A percentile compares a stretch with the other conserved stretches of the same genome.
Conservation (phyloP, 2,888 invertebrate genomes). For the Ophion ventricosus region DNA sequence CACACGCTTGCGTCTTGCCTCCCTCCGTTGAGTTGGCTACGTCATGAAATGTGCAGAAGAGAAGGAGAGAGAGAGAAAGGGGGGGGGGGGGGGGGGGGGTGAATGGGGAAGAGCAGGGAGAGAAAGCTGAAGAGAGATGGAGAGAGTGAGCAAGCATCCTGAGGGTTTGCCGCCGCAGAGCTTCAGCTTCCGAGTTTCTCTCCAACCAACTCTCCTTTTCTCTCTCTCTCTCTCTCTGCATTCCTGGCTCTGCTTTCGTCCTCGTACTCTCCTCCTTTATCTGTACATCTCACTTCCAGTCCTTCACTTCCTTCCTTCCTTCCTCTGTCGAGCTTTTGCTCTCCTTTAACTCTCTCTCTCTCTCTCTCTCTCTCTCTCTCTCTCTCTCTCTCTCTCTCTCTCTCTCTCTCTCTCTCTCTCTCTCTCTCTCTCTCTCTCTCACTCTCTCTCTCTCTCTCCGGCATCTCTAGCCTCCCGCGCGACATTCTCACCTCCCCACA, state of each 20-base stretch:
- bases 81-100: conserved; percentile 30
- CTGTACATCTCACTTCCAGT: conserved; percentile 45
- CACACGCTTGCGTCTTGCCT: conserved; percentile 32
- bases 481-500: conserved; percentile 38
- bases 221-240: conserved; percentile 33
- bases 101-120: conserved; percentile 31
- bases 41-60: conserved; percentile 50
- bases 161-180: conserved; percentile 75
- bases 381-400: conserved; percentile 51
- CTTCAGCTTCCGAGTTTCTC: conserved; percentile 70
- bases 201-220: conserved; percentile 30
- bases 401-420: conserved; percentile 61
- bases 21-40: conserved; percentile 70
- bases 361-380: conserved; percentile 60
- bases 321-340: conserved; percentile 46
- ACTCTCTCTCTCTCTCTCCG: conserved; percentile 65
- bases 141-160: conserved; percentile 68
- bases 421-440: conserved; percentile 52
- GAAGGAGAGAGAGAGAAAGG: conserved; percentile 16
- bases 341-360: conserved; percentile 66
- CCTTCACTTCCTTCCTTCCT: conserved; percentile 65
- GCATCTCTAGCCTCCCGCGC: conserved; percentile 47
- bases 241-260: conserved; percentile 58
- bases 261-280: conserved; percentile 63
- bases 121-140: conserved; percentile 25